A percentile compares a stretch with the other conserved stretches of the same genome.
phyloP scores from a whole-genome alignment of 2,113 vertebrate genomes.

The Oceanites oceanicus region DNA sequence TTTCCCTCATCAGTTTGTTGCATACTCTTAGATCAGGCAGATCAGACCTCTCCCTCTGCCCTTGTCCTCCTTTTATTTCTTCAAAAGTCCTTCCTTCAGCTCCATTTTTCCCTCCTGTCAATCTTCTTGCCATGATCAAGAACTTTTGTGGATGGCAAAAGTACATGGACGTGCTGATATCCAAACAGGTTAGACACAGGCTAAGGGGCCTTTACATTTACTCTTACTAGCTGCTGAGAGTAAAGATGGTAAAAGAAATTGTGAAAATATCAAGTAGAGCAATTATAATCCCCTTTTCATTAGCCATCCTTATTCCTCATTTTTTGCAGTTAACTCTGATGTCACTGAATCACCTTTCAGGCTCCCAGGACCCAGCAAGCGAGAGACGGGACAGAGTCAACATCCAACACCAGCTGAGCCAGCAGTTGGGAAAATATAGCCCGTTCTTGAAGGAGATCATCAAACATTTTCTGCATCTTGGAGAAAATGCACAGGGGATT shows the following conservation, averaged over 20 bases:
- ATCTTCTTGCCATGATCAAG: not conserved
- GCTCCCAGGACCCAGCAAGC: not conserved
- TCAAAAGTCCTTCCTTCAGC: not conserved
- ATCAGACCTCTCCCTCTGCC: not conserved
- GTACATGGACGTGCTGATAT: not conserved
- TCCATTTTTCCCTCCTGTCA: not conserved
- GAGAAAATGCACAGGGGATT: not conserved
- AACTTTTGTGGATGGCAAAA: not conserved
- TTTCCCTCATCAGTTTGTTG: not conserved
- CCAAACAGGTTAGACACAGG: not conserved
- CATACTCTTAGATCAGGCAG: not conserved
- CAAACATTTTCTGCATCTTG: not conserved
- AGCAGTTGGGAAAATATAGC: not conserved
- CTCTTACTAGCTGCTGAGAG: not conserved
- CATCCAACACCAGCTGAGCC: not conserved
- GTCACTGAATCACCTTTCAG: not conserved
- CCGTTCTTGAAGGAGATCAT: not conserved
- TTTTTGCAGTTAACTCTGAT: not conserved
- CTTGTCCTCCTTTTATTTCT: not conserved
- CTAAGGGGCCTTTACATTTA: not conserved
- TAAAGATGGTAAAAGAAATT: not conserved
- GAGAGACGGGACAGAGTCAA: not conserved
- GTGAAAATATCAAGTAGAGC: not conserved
- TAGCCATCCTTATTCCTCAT: not conserved
- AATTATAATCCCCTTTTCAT: not conserved